Percentiles rank a stretch among this genome's conserved stretches.
These are phyloP conservation scores for Eriosoma lanigerum DNA, from an alignment of 1,140 invertebrate species.

Conservation along the genomic window DNA sequence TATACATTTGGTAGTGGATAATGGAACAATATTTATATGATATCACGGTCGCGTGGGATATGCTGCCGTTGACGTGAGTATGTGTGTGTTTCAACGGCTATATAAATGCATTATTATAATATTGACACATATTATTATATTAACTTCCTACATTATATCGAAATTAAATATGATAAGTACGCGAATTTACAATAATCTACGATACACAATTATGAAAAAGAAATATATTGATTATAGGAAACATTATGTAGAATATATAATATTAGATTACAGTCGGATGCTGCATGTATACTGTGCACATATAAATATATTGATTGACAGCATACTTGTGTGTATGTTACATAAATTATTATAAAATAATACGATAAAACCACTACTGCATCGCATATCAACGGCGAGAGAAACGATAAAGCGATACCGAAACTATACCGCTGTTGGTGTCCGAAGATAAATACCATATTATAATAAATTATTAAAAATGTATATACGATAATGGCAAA, in stretches of 20 bases:
- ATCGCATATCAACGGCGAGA: neutral
- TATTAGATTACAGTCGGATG: too few species aligned
- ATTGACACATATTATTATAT: neutral
- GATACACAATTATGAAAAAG: neutral
- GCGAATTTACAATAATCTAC: neutral
- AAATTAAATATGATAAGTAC: neutral
- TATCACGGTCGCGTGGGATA: conserved; percentile 10
- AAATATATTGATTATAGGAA: conserved; percentile 1
- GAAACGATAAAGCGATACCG: neutral
- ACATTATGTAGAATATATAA: neutral
- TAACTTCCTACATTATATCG: neutral
- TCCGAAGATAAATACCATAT: too few species aligned
- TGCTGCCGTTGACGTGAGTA: too few species aligned
- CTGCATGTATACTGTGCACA: neutral
- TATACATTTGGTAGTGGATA: neutral
- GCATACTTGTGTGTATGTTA: neutral
- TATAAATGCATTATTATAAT: neutral
- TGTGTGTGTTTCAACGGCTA: neutral
- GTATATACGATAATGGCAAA: neutral
- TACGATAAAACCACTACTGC: neutral
- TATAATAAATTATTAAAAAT: too few species aligned
- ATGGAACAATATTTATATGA: neutral
- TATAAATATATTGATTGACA: too few species aligned
- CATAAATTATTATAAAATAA: neutral
- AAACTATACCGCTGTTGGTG: neutral